Evolutionary conservation across 2,888 invertebrate species (phyloP).

Genomic region (Dermolepida albohirtum): DNA sequence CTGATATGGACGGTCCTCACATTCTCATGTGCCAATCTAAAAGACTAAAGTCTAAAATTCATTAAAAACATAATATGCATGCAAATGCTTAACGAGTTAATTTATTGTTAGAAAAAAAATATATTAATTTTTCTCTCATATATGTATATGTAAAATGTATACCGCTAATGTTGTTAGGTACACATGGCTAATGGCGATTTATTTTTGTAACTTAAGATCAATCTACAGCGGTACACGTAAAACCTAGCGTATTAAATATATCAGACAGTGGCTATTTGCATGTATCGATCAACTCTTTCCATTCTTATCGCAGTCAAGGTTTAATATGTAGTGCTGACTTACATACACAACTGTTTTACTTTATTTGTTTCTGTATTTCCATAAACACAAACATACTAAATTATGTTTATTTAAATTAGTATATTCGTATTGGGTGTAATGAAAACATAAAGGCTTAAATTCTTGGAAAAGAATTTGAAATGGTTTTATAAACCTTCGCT

Average conservation of each 20-base stretch:
- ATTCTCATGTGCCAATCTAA: too few relatives aligned
- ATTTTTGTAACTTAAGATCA: slow-evolving; percentile 25
- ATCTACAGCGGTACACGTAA: slow-evolving; percentile 29
- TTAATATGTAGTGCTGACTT: slow-evolving; percentile 24
- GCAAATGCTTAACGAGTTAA: too few relatives aligned
- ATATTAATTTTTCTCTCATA: too few relatives aligned
- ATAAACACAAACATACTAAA: slow-evolving; percentile 11
- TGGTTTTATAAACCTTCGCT: too few relatives aligned
- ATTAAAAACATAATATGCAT: too few relatives aligned
- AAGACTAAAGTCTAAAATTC: too few relatives aligned
- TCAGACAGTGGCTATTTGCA: slow-evolving; percentile 29
- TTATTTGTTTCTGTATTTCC: slow-evolving; percentile 20
- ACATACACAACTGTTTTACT: slow-evolving; percentile 6
- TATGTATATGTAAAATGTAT: too few relatives aligned
- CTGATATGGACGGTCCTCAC: too few relatives aligned
- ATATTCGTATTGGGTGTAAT: background rate
- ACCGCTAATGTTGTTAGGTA: too few relatives aligned
- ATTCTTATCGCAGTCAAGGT: slow-evolving; percentile 30
- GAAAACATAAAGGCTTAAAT: too few relatives aligned
- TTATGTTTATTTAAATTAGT: slow-evolving; percentile 6
- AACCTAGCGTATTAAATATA: slow-evolving; percentile 28
- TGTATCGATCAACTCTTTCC: slow-evolving; percentile 32
- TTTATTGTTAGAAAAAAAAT: too few relatives aligned
- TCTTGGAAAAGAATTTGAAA: too few relatives aligned
- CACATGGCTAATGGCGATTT: slow-evolving; percentile 5